These are phyloP conservation scores for Loripinus fragilis DNA, from an alignment of 2,888 invertebrate species.

Conservation along the genomic window DNA sequence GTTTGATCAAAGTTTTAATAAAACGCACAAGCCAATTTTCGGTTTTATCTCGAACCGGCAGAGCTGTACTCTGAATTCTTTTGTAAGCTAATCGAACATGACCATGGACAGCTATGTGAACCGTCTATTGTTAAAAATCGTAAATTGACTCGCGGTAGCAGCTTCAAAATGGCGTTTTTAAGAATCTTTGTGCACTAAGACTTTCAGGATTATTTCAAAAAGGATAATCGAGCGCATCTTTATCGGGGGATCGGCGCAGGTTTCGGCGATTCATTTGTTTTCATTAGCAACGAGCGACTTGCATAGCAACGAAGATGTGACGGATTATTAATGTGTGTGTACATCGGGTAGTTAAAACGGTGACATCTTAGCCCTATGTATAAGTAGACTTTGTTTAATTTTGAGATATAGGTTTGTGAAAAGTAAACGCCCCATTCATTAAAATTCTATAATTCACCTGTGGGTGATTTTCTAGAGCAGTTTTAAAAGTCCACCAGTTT, in stretches of 20 bases:
- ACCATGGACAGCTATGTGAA: too few relatives aligned
- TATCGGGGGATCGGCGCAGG: not conserved
- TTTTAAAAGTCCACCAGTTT: too few relatives aligned
- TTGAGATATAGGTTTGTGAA: not conserved
- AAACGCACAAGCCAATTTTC: too few relatives aligned
- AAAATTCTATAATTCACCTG: not conserved
- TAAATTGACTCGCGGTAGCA: not conserved
- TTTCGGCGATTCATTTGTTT: not conserved
- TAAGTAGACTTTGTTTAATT: slow-evolving; percentile 7
- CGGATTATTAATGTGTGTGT: slow-evolving; percentile 1
- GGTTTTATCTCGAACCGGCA: too few relatives aligned
- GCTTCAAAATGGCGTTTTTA: not conserved
- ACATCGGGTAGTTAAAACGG: not conserved
- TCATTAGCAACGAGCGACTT: slow-evolving; percentile 14
- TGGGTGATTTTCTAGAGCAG: too few relatives aligned
- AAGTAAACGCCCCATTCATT: slow-evolving; percentile 1
- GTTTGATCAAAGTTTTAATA: too few relatives aligned
- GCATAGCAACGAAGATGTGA: slow-evolving; percentile 23
- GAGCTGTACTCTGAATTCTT: too few relatives aligned
- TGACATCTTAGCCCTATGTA: not conserved
- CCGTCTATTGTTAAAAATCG: too few relatives aligned
- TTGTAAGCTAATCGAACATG: too few relatives aligned
- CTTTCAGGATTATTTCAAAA: not conserved
- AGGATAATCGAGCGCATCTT: not conserved
- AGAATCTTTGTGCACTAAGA: not conserved